Conservation (phyloP, 53 echinoderm and acorn worm genomes). For the Henricia sp. region DNA sequence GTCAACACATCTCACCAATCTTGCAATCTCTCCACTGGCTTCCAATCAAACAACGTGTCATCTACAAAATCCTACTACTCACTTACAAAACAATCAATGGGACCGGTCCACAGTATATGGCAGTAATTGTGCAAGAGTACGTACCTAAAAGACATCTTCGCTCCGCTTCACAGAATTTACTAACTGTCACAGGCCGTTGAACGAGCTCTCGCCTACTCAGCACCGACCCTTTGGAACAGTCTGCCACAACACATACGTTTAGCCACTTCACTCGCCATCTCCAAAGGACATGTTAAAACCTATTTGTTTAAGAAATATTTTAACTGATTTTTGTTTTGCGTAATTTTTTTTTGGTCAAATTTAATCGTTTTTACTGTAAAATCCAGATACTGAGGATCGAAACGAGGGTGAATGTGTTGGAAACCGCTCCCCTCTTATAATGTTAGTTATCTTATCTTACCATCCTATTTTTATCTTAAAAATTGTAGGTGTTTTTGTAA, state of each 20-base stretch:
- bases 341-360: too few relatives aligned
- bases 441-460: too few relatives aligned
- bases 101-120: slow-evolving; percentile 23
- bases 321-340: background rate
- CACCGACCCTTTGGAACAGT: slow-evolving; percentile 26
- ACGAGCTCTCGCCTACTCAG: slow-evolving; percentile 2
- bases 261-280: slow-evolving; percentile 11
- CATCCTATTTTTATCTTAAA: too few relatives aligned
- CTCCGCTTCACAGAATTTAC: slow-evolving; percentile 9
- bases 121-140: background rate
- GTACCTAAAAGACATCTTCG: background rate
- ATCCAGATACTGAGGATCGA: too few relatives aligned
- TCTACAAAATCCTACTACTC: slow-evolving; percentile 27
- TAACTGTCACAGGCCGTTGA: background rate
- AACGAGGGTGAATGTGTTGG: too few relatives aligned
- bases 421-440: too few relatives aligned
- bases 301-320: background rate
- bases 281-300: slow-evolving; percentile 37
- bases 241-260: slow-evolving; percentile 5
- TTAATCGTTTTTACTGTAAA: too few relatives aligned
- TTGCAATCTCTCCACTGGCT: slow-evolving; percentile 40
- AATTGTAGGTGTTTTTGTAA: too few relatives aligned
- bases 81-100: slow-evolving; percentile 38
- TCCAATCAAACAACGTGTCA: slow-evolving; percentile 12
- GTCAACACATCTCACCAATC: slow-evolving; percentile 3